phyloP scores from a whole-genome alignment of 2,797 vertebrate species.

The Pantherophis vulpinus region DNA sequence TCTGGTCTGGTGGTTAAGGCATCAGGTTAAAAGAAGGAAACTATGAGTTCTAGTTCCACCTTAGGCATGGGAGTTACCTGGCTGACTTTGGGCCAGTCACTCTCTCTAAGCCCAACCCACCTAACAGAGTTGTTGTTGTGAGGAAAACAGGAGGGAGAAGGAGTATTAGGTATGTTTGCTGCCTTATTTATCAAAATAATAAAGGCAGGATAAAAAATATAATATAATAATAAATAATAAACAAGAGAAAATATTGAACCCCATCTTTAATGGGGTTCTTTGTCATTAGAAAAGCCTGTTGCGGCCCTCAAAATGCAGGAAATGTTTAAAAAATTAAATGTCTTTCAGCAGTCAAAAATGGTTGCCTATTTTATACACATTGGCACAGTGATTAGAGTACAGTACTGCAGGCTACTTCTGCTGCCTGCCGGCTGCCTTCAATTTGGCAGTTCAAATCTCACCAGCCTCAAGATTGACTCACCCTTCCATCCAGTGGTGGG shows the following conservation, averaged over 20 bases:
- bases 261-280: not conserved
- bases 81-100: not conserved
- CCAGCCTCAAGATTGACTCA: no score
- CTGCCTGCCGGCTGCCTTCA: no score
- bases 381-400: no score
- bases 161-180: not conserved
- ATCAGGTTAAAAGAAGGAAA: not conserved
- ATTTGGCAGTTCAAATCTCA: no score
- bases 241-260: not conserved
- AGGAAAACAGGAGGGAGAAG: not conserved
- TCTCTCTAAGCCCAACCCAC: not conserved
- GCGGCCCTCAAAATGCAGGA: not conserved
- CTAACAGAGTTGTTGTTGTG: no score
- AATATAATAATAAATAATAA: not conserved
- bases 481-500: no score
- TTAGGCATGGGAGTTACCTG: not conserved
- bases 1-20: not conserved
- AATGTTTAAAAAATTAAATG: not conserved
- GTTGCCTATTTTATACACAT: not conserved
- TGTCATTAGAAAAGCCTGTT: not conserved
- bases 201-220: not conserved
- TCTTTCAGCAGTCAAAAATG: not conserved
- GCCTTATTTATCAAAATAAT: not conserved
- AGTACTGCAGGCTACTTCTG: no score
- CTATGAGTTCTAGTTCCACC: not conserved